Base-by-base conservation (phyloP, 1,140 invertebrate species). In the Drosophila burlai region DNA sequence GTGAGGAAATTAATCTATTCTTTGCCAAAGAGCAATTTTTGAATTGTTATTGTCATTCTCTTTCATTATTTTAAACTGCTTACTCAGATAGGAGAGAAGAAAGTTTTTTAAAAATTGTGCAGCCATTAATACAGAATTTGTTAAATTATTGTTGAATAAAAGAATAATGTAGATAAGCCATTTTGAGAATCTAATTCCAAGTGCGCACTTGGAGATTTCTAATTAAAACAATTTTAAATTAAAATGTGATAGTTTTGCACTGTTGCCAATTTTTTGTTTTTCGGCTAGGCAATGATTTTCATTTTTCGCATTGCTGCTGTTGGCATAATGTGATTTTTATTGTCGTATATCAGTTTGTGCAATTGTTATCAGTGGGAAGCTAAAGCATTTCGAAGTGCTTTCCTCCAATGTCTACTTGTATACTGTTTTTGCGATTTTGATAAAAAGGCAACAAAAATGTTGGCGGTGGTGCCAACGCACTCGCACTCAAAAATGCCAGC, bases 391-490 rank as follows among this genome's bases (percentile, higher is more conserved):
- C 67, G 38, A 60, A 64, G 54, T 50, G 18, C 24, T 50, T 52
- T 58, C 46, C 29, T 58, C 21, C 34, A 55, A 46, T 64, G 31
- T 55, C 31, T 54, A 45, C 29, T 64, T 64, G 26, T 50, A 63
- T 55, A 66, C 59, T 78, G 55, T 84, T 78, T 81, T 85, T 84
- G 57, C 74, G 54, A 67, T 72, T 73, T 80, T 87, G 83, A 87
- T 87, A 87, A 87, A 55, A 87, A 83, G 38, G 54, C 52, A 58
- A 79, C 29, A 52, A 52, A 54, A 40, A 26, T 55, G 52, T 55
- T 69, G 26, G 26, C 55, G 64, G 26, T 89, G 64, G 26, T 89
- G 81, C 73, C 84, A 87, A 89, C 74, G 85, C 66, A 75, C 24
- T 24, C 24, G 24, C 24, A 24, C 84, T 89, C 63, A 62, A 77